Evolutionary conservation across 64 coral and sea anemone genomes (phyloP), one percentile per base, ranked within the genome.

Genomic region (Montipora efflorescens): DNA sequence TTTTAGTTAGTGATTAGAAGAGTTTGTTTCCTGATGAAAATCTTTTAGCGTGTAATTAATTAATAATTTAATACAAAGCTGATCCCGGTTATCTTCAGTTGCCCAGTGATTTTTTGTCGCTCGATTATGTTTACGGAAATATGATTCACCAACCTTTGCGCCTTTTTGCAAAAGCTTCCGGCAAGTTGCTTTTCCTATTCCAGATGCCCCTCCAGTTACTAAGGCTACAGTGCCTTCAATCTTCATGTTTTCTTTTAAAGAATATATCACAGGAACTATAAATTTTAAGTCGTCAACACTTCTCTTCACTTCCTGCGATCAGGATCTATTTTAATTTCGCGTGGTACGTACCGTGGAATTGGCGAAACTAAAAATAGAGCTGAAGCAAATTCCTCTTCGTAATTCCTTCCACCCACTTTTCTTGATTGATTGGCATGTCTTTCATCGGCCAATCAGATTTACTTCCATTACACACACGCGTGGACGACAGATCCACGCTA

Each of bases 141-240:
- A 57, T 8, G 66, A 10, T 59, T 89, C 47, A 87, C 92, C 70
- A 52, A 93, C 92, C 92, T 93, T 93, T 23, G 79, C 74, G 9
- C 84, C 84, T 2, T 12, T 19, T n/a, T 88, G 55, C 43, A 93
- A 67, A 58, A 93, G 50, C 18, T 66, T 87, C 61, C 87, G 76
- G 51, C 92, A 93, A 43, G 81, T 47, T 3, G 83, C 85, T 88
- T 72, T 93, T 13, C 92, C 92, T 8, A 93, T 93, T 11, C 92
- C 92, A 25, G 92, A 93, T 1, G 92, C 92, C 1, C 67, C 92
- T 2, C 92, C 92, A 47, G 92, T 93, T 28, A 93, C 76, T 64
- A 93, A 52, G 11, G 92, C 83, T 20, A 93, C 84, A 51, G 74
- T 61, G 12, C 84, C 92, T n/a, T 88, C 92, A 8, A 88, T 93